Percentiles rank a stretch among this genome's conserved stretches.
phyloP scores from a whole-genome alignment of 2,888 invertebrate genomes.

The Tachina grossa region DNA sequence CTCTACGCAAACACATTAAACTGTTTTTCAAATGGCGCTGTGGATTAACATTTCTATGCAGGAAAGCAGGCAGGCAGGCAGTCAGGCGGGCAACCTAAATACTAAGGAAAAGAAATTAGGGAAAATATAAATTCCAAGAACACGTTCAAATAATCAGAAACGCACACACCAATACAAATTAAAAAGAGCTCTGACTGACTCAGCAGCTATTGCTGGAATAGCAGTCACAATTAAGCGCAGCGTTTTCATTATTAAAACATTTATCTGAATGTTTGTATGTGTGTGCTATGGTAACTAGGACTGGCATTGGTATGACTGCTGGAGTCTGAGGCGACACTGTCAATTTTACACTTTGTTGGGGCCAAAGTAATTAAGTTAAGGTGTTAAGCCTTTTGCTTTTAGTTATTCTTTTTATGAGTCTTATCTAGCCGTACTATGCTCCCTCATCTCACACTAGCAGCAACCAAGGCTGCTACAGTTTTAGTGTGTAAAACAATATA shows the following conservation, averaged over 20 bases:
- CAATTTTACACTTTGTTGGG: constrained; percentile 42
- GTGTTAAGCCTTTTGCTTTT: constrained; percentile 63
- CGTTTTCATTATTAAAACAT: constrained; percentile 49
- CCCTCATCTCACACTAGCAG: background rate
- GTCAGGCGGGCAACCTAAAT: constrained; percentile 11
- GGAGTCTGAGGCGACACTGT: constrained; percentile 7
- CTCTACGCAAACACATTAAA: constrained; percentile 39
- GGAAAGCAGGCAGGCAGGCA: background rate
- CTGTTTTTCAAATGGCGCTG: constrained; percentile 50
- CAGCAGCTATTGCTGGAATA: constrained; percentile 18
- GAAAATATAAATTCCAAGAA: constrained; percentile 29
- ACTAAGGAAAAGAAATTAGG: constrained; percentile 3
- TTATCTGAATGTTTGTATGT: background rate
- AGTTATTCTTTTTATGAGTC: constrained; percentile 57
- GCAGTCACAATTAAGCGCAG: constrained; percentile 42
- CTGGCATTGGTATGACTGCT: constrained; percentile 1
- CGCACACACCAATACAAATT: constrained; percentile 8
- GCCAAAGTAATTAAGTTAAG: constrained; percentile 67
- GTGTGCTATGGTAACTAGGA: background rate
- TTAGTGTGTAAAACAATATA: background rate
- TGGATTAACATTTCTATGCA: constrained; percentile 56
- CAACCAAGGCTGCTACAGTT: background rate
- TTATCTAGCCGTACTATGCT: background rate
- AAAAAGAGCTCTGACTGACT: constrained; percentile 29
- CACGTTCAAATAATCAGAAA: background rate